Evolutionary conservation across 2,888 invertebrate genomes (phyloP), one percentile per base, ranked within the genome.

Genomic region (Drosophila atripex): DNA sequence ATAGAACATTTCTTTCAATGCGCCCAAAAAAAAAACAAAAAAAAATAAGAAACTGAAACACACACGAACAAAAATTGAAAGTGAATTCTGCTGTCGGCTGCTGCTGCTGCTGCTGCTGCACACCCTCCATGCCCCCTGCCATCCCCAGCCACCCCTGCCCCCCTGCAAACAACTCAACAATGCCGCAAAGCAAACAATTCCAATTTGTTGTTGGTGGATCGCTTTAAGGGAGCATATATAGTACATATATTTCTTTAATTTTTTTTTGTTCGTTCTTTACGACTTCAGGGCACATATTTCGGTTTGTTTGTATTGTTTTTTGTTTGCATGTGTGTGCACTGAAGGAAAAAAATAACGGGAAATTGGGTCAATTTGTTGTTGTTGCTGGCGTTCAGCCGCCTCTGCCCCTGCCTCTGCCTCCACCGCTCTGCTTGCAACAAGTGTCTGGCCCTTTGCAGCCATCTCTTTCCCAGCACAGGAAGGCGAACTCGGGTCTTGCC

Each of bases 121-220:
- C 35, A 41, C 4, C 11, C 64, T 8, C 45, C 38, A 49, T 39
- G 25, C 1, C 46, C 21, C 12, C 32, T 12, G 35, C 35, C 25
- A 12, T 35, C 47, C 21, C 56, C 55, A 18, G 18, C 18, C 18
- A 18, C 18, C 18, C 18, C 18, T 18, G 18, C 18, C 18, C 18
- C 18, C 70, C 75, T 70, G 77, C 80, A 84, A 84, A 80, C 72
- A 80, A 79, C 74, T 80, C 80, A 80, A 71, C 84, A 83, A 75
- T 83, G 78, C 80, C 80, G 76, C 76, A 65, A 76, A 84, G 80
- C 80, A 80, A 80, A 84, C 78, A 83, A 85, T 83, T 84, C 77
- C 82, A 85, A 73, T 85, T 82, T 77, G 52, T 61, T 65, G 39
- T 61, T 71, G 47, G 53, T 59, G 49, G 3, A 6, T 12, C 32